phyloP scores from a whole-genome alignment of 2,797 vertebrate species.

The Hippocampus kuda region DNA sequence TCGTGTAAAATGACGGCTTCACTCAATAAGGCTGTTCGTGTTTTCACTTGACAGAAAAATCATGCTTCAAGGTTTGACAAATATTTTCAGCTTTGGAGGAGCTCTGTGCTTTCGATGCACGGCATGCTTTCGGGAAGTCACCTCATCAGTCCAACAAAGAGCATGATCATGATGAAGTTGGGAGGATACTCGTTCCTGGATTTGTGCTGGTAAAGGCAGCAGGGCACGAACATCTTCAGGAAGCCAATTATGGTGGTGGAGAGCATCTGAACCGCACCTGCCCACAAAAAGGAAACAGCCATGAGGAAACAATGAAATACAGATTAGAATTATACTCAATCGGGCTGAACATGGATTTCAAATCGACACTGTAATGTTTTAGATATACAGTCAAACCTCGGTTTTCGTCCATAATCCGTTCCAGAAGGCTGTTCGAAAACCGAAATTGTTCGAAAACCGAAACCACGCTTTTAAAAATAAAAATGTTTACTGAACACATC shows the following conservation, averaged over 20 bases:
- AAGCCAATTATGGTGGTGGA: constrained; percentile 89
- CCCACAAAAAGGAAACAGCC: neutral
- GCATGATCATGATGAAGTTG: constrained; percentile 94
- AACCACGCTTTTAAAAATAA: too few relatives aligned
- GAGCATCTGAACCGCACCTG: constrained; percentile 92
- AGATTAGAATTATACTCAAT: too few relatives aligned
- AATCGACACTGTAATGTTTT: too few relatives aligned
- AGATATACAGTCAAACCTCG: too few relatives aligned
- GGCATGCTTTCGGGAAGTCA: constrained; percentile 24
- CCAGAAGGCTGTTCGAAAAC: too few relatives aligned
- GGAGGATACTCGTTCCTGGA: constrained; percentile 77
- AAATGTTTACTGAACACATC: too few relatives aligned
- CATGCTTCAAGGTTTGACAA: neutral
- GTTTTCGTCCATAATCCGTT: too few relatives aligned
- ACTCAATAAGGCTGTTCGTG: neutral
- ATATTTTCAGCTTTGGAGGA: neutral
- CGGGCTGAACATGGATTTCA: too few relatives aligned
- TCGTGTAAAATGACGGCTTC: neutral
- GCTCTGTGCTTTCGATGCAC: neutral
- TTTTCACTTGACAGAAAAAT: neutral
- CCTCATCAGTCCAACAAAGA: constrained; percentile 95
- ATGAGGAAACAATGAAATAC: neutral
- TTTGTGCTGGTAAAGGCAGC: constrained; percentile 89
- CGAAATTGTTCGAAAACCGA: too few relatives aligned
- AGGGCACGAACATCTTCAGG: constrained; percentile 84